Percentiles rank a stretch among this genome's conserved stretches.
Conservation (phyloP, 2,888 invertebrate species). For the Melieria omissa region DNA sequence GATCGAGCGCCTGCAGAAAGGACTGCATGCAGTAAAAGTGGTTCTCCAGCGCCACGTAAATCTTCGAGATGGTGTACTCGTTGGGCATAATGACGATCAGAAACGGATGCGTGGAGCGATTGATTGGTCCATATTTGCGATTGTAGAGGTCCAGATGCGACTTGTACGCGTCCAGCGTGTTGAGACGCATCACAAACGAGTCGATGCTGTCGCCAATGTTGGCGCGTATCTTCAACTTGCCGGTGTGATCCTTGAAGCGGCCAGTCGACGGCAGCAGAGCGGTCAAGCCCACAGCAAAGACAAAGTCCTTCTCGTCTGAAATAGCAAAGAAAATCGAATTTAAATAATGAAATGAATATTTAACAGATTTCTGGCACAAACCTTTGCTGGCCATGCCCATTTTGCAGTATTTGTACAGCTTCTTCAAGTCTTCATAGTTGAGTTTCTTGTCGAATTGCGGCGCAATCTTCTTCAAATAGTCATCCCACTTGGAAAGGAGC, state of each 20-base stretch:
- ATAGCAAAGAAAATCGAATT: not conserved
- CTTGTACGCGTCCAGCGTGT: constrained; percentile 40
- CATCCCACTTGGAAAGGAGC: constrained; percentile 42
- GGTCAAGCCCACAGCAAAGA: constrained; percentile 40
- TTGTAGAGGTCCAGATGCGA: constrained; percentile 41
- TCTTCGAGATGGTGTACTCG: constrained; percentile 43
- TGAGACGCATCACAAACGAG: constrained; percentile 44
- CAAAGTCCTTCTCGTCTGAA: constrained; percentile 44
- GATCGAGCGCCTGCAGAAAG: constrained; percentile 44
- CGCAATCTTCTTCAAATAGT: constrained; percentile 40
- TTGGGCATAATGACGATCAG: constrained; percentile 44
- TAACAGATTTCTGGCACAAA: not conserved
- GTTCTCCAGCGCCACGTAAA: constrained; percentile 45
- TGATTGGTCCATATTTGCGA: constrained; percentile 41
- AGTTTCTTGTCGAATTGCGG: constrained; percentile 42
- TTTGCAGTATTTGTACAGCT: constrained; percentile 34
- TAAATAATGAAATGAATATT: not conserved
- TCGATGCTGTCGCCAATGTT: constrained; percentile 44
- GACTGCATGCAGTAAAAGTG: constrained; percentile 45
- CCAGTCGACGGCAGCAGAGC: constrained; percentile 43
- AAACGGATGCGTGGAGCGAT: constrained; percentile 40
- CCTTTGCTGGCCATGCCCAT: constrained; percentile 31
- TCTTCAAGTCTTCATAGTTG: constrained; percentile 44
- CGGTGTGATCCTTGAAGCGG: constrained; percentile 44
- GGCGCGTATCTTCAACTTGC: constrained; percentile 40